These are phyloP conservation scores for Amblyopsis rosae DNA, from an alignment of 2,113 vertebrate species.

Conservation along the genomic window DNA sequence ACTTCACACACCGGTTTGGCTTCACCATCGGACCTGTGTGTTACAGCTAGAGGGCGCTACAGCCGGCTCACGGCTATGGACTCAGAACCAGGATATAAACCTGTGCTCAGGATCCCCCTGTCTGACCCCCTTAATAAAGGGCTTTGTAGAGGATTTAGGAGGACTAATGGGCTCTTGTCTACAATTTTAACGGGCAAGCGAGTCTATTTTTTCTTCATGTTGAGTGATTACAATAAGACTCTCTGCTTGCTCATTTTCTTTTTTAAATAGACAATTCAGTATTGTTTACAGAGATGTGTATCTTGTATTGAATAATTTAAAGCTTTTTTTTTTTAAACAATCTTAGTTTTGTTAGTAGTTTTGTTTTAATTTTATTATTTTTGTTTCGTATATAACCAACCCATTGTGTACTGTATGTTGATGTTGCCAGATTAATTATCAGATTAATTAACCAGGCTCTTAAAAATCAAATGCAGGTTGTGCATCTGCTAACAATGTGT, in stretches of 20 bases:
- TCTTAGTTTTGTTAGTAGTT: slow-evolving; percentile 48
- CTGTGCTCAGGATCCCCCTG: slow-evolving; percentile 15
- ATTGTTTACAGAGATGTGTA: slow-evolving; percentile 77
- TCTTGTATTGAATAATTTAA: slow-evolving; percentile 70
- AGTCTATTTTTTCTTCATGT: slow-evolving; percentile 1
- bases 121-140: slow-evolving; percentile 1
- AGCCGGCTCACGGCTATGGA: not conserved
- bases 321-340: slow-evolving; percentile 43
- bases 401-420: slow-evolving; percentile 39
- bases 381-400: slow-evolving; percentile 31
- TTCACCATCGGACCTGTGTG: slow-evolving; percentile 85
- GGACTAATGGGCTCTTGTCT: slow-evolving; percentile 25
- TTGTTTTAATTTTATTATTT: slow-evolving; percentile 21
- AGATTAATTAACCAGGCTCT: not conserved
- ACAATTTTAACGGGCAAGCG: not conserved
- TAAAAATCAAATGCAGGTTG: not conserved
- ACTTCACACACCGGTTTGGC: slow-evolving; percentile 75
- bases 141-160: slow-evolving; percentile 13
- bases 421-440: slow-evolving; percentile 11
- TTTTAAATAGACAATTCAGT: slow-evolving; percentile 33
- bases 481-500: slow-evolving; percentile 58
- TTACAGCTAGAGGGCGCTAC: slow-evolving; percentile 78
- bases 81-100: slow-evolving; percentile 22
- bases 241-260: slow-evolving; percentile 18
- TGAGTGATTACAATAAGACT: slow-evolving; percentile 36